Percentiles rank a stretch among this genome's conserved stretches.
These are phyloP conservation scores for Poeciliopsis turrubarensis DNA, from an alignment of 2,113 vertebrate species.

Conservation along the genomic window DNA sequence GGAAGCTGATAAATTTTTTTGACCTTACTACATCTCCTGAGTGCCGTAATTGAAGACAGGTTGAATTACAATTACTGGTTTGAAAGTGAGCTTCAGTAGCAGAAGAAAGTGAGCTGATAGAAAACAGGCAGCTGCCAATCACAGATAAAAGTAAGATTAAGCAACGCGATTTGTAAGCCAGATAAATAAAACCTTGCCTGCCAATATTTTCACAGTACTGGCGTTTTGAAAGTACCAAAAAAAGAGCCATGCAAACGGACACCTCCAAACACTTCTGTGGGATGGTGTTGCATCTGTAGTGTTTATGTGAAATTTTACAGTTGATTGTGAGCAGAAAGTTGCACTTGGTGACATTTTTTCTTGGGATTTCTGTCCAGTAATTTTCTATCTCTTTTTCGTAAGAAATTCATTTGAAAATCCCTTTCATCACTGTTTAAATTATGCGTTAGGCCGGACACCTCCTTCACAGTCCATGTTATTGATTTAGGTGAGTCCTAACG, in stretches of 20 bases:
- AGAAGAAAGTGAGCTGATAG: not conserved
- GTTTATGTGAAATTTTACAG: not conserved
- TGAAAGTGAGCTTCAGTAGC: no score
- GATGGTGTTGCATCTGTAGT: not conserved
- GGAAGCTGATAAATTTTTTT: not conserved
- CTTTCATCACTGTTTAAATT: not conserved
- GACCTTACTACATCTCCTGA: not conserved
- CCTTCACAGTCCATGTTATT: not conserved
- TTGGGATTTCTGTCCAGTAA: not conserved
- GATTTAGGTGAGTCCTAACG: slow-evolving; percentile 87
- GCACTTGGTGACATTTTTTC: no score
- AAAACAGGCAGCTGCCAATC: not conserved
- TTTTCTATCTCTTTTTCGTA: not conserved
- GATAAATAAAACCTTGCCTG: not conserved
- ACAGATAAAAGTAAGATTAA: not conserved
- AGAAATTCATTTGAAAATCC: not conserved
- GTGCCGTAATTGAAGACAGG: not conserved
- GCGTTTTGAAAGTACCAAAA: not conserved
- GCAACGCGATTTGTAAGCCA: not conserved
- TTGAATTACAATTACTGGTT: not conserved
- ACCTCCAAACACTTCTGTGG: not conserved
- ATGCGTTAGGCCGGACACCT: not conserved
- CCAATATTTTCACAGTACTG: not conserved
- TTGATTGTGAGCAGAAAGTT: not conserved
- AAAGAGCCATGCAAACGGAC: not conserved